A percentile compares a stretch with the other conserved stretches of the same genome.
phyloP scores from a whole-genome alignment of 2,113 vertebrate species.

The Cyprinus carpio region DNA sequence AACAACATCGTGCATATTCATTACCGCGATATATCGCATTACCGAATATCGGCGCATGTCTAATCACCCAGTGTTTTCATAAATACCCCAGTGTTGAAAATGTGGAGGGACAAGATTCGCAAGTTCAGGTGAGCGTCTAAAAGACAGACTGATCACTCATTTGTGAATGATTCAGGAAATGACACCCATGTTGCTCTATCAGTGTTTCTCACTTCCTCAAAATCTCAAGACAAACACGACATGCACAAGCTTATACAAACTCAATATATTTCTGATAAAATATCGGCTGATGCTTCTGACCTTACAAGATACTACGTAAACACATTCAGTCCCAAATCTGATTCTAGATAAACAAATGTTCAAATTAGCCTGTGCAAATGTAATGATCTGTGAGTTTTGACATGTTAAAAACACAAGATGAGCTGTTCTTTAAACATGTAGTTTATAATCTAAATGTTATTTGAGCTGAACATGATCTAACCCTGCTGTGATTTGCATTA shows the following conservation, averaged over 20 bases:
- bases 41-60: too few species aligned
- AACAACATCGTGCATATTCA: too few species aligned
- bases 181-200: not conserved
- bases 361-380: not conserved
- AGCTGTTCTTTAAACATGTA: too few species aligned
- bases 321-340: not conserved
- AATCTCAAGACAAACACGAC: not conserved
- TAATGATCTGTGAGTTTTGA: not conserved
- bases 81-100: not conserved
- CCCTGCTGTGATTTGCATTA: not conserved
- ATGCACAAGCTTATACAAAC: not conserved
- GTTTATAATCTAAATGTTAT: not conserved
- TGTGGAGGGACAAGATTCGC: constrained; percentile 8
- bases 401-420: not conserved
- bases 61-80: not conserved
- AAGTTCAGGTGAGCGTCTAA: not conserved
- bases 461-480: not conserved
- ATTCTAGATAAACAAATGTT: not conserved
- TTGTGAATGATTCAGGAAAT: constrained; percentile 16
- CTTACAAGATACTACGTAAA: not conserved
- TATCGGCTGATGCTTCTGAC: not conserved
- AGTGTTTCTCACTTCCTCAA: constrained; percentile 15
- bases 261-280: not conserved
- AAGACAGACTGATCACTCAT: not conserved
- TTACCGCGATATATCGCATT: too few species aligned